Base-by-base conservation (phyloP, 2,113 vertebrate genomes). In the Eulemur macaco region DNA sequence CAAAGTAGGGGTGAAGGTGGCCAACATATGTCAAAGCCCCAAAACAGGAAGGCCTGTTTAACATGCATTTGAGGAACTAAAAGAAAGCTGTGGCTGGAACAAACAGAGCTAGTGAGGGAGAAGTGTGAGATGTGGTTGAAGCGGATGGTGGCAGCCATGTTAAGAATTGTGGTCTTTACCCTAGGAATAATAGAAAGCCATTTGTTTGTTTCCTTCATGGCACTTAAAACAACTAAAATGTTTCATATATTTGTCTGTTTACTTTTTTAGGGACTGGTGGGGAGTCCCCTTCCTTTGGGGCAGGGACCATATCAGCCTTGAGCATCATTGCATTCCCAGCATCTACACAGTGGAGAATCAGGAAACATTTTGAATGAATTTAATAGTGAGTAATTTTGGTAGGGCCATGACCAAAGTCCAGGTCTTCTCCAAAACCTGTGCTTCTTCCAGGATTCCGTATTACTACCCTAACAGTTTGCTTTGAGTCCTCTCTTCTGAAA, bases 1-100 rank as follows among this genome's bases (percentile, higher is more conserved):
- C 86, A 88, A n/a, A 66, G 50, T 21, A 29, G 34, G 73, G n/a
- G 27, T 84, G 2, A 42, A 96, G 20, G 80, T 7, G 21, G 56
- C 13, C 50, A 82, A 42, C 31, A 37, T 14, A 20, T 6, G 20
- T 52, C 15, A 80, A 76, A 60, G 50, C 1, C 23, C 54, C n/a
- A 13, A 92, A 92, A 91, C 13, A 86, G 77, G 82, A 96, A 88
- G 82, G n/a, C 74, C 60, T 63, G 11, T 81, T 81, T 60, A 47
- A 39, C 27, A 29, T 74, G 50, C 27, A 14, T 54, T 11, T 42
- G 84, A 96, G 80, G 89, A 97, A 93, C 58, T 60, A 45, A 83
- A 91, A 91, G 21, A 74, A 88, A 18, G n/a, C 20, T 47, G 12
- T 63, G 68, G 42, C 78, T 60, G 27, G 34, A 77, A 27, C 52